Conservation (phyloP, 2,797 vertebrate genomes). For the Acanthopagrus latus region DNA sequence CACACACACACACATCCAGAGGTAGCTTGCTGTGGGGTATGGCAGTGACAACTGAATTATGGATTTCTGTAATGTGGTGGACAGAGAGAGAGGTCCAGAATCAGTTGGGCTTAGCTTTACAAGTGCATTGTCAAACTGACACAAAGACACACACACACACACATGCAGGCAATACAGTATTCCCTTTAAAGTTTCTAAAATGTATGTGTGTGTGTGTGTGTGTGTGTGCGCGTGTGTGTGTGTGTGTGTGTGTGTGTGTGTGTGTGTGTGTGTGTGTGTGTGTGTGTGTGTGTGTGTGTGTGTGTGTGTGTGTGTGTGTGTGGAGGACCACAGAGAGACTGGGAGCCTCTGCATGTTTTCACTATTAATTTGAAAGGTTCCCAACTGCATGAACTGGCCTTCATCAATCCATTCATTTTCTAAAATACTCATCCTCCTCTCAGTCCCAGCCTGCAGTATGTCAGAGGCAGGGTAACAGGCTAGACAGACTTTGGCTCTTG, state of each 20-base stretch:
- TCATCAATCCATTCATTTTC: not conserved
- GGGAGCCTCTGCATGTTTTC: conserved; percentile 7
- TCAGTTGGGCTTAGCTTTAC: conserved; percentile 62
- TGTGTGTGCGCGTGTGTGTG: not conserved
- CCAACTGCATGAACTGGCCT: conserved; percentile 21
- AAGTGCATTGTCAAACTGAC: conserved; percentile 46
- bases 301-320: conserved; percentile 1
- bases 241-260: not conserved
- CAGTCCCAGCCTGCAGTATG: conserved; percentile 9
- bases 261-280: not conserved
- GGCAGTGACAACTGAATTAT: conserved; percentile 76
- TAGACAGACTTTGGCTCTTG: not conserved
- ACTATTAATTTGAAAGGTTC: conserved; percentile 34
- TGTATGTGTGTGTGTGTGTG: not conserved
- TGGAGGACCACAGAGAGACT: not conserved
- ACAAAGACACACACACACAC: conserved; percentile 23
- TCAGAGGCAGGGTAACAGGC: not conserved
- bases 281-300: not conserved
- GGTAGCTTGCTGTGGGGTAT: conserved; percentile 54
- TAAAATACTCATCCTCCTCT: not conserved
- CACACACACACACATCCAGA: conserved; percentile 36
- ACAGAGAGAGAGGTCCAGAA: conserved; percentile 55
- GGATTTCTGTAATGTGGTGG: conserved; percentile 69
- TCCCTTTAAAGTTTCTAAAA: conserved; percentile 24
- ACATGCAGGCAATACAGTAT: conserved; percentile 25